phyloP scores from a whole-genome alignment of 2,888 invertebrate species.

The Choreutis nemorana region DNA sequence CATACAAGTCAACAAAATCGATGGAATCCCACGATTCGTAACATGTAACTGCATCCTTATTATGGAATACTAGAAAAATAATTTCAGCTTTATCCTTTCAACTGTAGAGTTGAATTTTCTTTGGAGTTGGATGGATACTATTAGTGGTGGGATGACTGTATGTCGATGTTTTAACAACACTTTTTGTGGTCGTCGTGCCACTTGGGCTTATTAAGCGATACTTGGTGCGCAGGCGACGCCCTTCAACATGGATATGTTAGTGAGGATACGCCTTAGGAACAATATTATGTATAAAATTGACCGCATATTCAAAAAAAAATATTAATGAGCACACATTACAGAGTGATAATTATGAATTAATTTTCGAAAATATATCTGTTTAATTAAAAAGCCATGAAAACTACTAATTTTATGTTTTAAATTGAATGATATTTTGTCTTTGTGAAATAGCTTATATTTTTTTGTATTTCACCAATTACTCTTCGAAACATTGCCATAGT shows the following conservation, averaged over 20 bases:
- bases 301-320: no score
- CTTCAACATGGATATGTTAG: constrained; percentile 19
- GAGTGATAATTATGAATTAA: no score
- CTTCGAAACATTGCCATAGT: no score
- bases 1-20: constrained; percentile 27
- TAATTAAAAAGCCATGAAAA: no score
- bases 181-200: constrained; percentile 42
- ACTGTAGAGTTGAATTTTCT: constrained; percentile 1
- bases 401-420: no score
- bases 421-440: no score
- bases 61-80: not conserved
- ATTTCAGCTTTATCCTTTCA: not conserved
- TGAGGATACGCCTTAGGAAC: constrained; percentile 24
- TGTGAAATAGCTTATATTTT: no score
- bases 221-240: constrained; percentile 24
- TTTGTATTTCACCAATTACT: no score
- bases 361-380: no score
- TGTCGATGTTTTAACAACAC: constrained; percentile 26
- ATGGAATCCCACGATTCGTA: constrained; percentile 48
- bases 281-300: no score
- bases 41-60: no score
- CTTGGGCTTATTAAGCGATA: constrained; percentile 53
- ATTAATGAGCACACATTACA: no score
- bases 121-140: not conserved
- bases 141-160: constrained; percentile 6